Base-by-base conservation (phyloP, 1,140 invertebrate genomes). In the Drosophila ogumai region DNA sequence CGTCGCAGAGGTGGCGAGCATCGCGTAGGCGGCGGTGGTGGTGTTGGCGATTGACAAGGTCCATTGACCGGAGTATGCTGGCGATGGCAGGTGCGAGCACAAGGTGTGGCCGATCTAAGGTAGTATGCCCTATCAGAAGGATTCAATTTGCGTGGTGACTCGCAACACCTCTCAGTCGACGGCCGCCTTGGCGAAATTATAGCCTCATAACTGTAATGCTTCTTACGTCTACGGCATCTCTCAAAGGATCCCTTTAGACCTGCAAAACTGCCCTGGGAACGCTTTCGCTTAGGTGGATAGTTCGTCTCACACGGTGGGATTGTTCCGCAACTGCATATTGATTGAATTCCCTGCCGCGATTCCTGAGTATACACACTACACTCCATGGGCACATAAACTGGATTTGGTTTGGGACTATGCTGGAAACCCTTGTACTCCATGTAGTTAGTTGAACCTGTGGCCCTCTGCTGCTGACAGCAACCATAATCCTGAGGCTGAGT, bases 351-450 rank as follows among this genome's bases (percentile, higher is more conserved):
- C 2, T 19, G 12, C 1, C 6, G 17, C 0, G 52, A 6, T 2
- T 13, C 28, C 12, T 7, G 3, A 6, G 52, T 9, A 63, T n/a
- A 31, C 0, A 31, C 9, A 17, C 15, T 22, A 6, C n/a, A 25
- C 2, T 12, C 15, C 3, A 13, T 17, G 6, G 7, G 9, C 32
- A 22, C 52, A 10, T n/a, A 19, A 3, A 31, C 13, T 9, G 54
- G 44, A 46, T 73, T 73, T 1, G 15, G 31, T 1, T 47, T 46
- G 25, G 32, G 34, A 6, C 19, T 15, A 1, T 72, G 44, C 19
- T 52, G 28, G 25, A 63, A 75, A 0, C 47, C 57, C 34, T 17
- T 46, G 41, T 32, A 75, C 2, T 73, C 57, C 32, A 73, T 36
- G 12, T 75, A 28, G 25, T 28, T 28, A 6, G 25, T 28, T 28